These are phyloP conservation scores for Meriones unguiculatus DNA, from an alignment of 2,113 vertebrate genomes.

Conservation along the genomic window DNA sequence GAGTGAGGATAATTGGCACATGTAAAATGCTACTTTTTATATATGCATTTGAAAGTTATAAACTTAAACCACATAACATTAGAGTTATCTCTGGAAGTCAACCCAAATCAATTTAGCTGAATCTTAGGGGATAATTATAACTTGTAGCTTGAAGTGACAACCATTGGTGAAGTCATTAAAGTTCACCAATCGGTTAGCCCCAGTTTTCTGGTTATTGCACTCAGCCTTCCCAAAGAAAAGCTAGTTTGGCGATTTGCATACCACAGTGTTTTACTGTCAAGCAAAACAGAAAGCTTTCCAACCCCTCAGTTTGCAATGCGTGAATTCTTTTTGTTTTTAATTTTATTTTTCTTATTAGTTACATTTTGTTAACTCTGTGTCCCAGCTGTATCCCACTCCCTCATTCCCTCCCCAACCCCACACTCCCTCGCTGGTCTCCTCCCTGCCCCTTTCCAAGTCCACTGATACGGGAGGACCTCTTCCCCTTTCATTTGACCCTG, in stretches of 20 bases:
- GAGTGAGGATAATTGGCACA: background rate
- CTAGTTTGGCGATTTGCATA: background rate
- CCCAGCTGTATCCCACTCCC: too few relatives aligned
- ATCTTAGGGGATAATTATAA: background rate
- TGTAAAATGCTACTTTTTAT: background rate
- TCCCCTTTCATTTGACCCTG: too few relatives aligned
- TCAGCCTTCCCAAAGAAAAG: background rate
- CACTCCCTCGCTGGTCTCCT: too few relatives aligned
- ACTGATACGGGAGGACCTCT: too few relatives aligned
- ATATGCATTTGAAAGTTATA: background rate
- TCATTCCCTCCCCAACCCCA: too few relatives aligned
- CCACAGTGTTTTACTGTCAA: constrained; percentile 15
- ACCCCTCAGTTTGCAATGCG: background rate
- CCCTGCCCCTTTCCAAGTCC: too few relatives aligned
- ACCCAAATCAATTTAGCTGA: background rate
- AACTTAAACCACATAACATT: background rate
- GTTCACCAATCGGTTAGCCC: background rate
- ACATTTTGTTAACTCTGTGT: too few relatives aligned
- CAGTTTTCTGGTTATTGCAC: background rate
- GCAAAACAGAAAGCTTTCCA: constrained; percentile 12
- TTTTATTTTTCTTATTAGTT: too few relatives aligned
- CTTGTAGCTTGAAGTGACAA: background rate
- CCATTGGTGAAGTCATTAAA: background rate
- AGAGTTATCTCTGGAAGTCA: constrained; percentile 33
- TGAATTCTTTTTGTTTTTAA: too few relatives aligned